These are phyloP conservation scores for Hiodon tergisus DNA, from an alignment of 2,113 vertebrate species.

Conservation along the genomic window DNA sequence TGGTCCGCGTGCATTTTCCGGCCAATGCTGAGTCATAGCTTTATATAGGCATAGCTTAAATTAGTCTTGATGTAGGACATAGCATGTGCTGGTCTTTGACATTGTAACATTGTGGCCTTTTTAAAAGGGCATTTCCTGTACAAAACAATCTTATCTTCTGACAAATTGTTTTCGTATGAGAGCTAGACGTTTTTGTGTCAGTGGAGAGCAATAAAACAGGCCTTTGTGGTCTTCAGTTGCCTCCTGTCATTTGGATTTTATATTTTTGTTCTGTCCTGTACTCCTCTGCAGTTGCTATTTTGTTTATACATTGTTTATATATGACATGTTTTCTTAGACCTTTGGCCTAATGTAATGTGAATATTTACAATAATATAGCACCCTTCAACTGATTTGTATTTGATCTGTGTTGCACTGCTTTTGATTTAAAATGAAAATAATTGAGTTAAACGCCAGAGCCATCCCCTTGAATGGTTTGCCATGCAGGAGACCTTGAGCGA, in stretches of 20 bases:
- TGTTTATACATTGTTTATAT: conserved; percentile 12
- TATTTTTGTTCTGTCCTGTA: conserved; percentile 30
- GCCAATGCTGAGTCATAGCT: background rate
- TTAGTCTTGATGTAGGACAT: background rate
- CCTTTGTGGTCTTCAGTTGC: conserved; percentile 11
- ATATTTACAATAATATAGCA: background rate
- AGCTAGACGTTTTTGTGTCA: background rate
- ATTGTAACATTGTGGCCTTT: conserved; percentile 28
- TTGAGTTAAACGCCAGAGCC: conserved; percentile 46
- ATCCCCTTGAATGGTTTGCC: conserved; percentile 30
- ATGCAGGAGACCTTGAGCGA: conserved; percentile 42
- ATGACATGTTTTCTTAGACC: conserved; percentile 38
- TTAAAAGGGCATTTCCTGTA: conserved; percentile 25
- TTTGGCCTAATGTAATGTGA: conserved; percentile 39
- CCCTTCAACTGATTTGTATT: conserved; percentile 29
- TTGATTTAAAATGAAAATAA: conserved; percentile 54
- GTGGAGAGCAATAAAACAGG: conserved; percentile 5
- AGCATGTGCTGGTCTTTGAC: conserved; percentile 19
- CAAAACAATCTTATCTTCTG: conserved; percentile 15
- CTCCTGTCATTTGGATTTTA: conserved; percentile 5
- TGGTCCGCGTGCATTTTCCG: background rate
- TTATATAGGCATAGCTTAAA: background rate
- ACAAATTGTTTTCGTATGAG: conserved; percentile 15
- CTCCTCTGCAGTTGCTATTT: conserved; percentile 1
- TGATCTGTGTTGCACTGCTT: conserved; percentile 42